phyloP scores from a whole-genome alignment of 2,113 vertebrate genomes.

The Esox niger region DNA sequence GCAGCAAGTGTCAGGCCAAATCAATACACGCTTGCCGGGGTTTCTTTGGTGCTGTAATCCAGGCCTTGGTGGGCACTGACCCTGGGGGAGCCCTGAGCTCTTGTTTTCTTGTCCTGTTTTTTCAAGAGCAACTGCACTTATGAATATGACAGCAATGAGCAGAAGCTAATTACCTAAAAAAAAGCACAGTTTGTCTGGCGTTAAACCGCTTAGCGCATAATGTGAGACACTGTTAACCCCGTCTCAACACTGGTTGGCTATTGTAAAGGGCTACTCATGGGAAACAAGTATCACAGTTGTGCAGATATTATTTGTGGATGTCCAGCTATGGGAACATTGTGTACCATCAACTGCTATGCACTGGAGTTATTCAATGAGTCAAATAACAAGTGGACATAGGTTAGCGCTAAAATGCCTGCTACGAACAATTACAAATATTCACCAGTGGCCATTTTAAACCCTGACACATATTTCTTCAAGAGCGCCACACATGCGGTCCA shows the following conservation, averaged over 20 bases:
- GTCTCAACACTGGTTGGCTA: conserved; percentile 12
- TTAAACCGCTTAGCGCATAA: conserved; percentile 37
- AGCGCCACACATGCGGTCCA: too few relatives aligned
- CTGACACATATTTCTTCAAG: too few relatives aligned
- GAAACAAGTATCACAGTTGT: conserved; percentile 5
- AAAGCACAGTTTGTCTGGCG: conserved; percentile 30
- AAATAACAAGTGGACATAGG: conserved; percentile 35
- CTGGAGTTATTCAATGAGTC: conserved; percentile 28
- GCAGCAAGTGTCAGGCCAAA: conserved; percentile 87
- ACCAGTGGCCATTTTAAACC: conserved; percentile 8
- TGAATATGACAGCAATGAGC: conserved; percentile 76
- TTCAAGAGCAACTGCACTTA: conserved; percentile 75
- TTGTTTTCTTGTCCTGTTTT: conserved; percentile 79
- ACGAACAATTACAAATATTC: conserved; percentile 9
- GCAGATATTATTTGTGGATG: too few relatives aligned
- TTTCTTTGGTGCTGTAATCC: conserved; percentile 85
- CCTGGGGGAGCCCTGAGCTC: conserved; percentile 73
- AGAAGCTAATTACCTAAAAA: conserved; percentile 80
- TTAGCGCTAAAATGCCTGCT: conserved; percentile 16
- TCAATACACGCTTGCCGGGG: conserved; percentile 85
- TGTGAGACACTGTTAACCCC: conserved; percentile 11
- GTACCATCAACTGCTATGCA: not conserved
- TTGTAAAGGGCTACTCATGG: conserved; percentile 1
- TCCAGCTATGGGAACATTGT: not conserved
- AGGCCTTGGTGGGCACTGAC: conserved; percentile 78